Conservation (phyloP, 2,888 invertebrate genomes). For the Arrhopalites spinosus region DNA sequence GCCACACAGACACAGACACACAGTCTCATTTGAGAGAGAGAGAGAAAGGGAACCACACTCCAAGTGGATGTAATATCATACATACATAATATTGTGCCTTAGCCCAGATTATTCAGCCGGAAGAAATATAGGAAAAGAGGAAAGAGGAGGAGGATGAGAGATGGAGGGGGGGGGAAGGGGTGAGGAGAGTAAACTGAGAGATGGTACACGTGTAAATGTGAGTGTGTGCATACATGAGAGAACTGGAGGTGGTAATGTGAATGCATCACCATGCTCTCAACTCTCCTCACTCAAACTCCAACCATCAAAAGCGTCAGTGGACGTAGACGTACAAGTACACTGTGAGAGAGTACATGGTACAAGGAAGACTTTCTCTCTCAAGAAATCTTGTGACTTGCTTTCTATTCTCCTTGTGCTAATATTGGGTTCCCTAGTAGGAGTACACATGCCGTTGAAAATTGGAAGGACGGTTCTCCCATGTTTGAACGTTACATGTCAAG, state of each 20-base stretch:
- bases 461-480: constrained; percentile 7
- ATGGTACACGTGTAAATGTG: constrained; percentile 5
- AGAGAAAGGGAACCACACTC: constrained; percentile 1
- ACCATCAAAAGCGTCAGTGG: too few relatives aligned
- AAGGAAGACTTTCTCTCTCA: too few relatives aligned
- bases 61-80: background rate
- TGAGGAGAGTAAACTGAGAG: background rate
- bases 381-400: background rate
- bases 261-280: constrained; percentile 18
- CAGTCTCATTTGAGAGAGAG: too few relatives aligned
- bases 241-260: constrained; percentile 20
- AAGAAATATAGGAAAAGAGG: background rate
- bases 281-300: background rate
- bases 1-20: too few relatives aligned
- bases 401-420: background rate
- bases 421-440: background rate
- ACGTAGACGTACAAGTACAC: too few relatives aligned
- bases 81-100: background rate
- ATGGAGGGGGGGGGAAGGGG: background rate
- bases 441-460: background rate
- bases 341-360: too few relatives aligned
- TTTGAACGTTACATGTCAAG: background rate
- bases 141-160: background rate
- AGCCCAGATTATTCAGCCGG: constrained; percentile 22
- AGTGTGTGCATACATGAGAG: constrained; percentile 9